These are phyloP conservation scores for Danio aesculapii DNA, from an alignment of 2,797 vertebrate species.

Conservation along the genomic window DNA sequence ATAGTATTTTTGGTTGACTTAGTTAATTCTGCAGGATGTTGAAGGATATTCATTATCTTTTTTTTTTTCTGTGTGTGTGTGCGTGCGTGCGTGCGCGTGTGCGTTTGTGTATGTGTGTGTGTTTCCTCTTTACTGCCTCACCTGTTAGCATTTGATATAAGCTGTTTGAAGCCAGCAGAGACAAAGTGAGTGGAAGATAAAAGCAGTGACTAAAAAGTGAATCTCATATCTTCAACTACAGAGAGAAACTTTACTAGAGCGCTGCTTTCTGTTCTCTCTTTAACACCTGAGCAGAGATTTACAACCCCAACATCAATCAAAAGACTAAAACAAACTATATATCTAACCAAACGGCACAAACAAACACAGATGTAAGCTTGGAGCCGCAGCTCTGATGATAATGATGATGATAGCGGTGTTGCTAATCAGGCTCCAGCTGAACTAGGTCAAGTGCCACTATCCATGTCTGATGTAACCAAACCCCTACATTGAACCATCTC, in stretches of 20 bases:
- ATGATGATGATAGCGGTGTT: conserved; percentile 42
- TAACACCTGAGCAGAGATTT: conserved; percentile 26
- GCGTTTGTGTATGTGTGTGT: not conserved
- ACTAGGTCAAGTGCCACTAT: conserved; percentile 50
- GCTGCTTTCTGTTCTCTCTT: not conserved
- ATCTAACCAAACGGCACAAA: not conserved
- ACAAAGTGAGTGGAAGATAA: conserved; percentile 20
- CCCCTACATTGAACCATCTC: conserved; percentile 36
- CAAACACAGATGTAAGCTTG: not conserved
- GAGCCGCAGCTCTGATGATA: conserved; percentile 13
- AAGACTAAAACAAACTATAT: not conserved
- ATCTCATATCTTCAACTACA: conserved; percentile 26
- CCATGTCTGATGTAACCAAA: conserved; percentile 40
- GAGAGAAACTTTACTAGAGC: conserved; percentile 28
- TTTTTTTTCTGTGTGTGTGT: not conserved
- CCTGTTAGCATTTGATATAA: conserved; percentile 32
- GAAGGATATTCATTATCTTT: not conserved
- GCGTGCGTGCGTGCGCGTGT: conserved; percentile 11
- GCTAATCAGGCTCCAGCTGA: conserved; percentile 47
- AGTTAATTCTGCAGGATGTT: not conserved
- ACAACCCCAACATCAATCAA: not conserved
- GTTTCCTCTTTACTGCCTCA: conserved; percentile 14
- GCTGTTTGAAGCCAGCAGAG: conserved; percentile 25
- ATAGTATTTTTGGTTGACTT: not conserved
- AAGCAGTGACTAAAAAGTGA: not conserved